Base-by-base conservation (phyloP, 53 echinoderm and acorn worm genomes). In the Crossaster papposus region DNA sequence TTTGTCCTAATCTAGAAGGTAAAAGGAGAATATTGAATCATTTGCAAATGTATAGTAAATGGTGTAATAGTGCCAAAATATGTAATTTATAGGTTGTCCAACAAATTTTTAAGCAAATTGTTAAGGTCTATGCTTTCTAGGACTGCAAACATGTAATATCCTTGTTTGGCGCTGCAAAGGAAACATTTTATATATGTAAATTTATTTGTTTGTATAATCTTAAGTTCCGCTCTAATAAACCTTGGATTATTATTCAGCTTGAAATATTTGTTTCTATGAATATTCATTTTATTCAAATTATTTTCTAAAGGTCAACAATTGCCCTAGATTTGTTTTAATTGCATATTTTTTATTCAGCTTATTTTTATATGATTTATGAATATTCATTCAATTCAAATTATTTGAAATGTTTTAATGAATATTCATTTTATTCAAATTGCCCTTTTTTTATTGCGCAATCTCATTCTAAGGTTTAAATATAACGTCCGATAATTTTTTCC, bases 361-460 rank as follows among this genome's bases (percentile, higher is more conserved):
- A n/a, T n/a, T n/a, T n/a, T n/a, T n/a, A n/a, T n/a, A n/a, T n/a
- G n/a, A n/a, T n/a, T n/a, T n/a, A n/a, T 44, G 24, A 8, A 68
- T 68, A 5, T 68, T 68, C 4, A 10, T 26, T 23, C 28, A 28
- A 28, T 28, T 68, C 11, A 3, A 24, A 68, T 8, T 24, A 2
- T 68, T 3, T 11, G n/a, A n/a, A n/a, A n/a, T n/a, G 4, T 26
- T 23, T 68, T 28, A 68, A 68, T 68, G 68, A 68, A 28, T 68
- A 68, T 68, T 68, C 68, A 68, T 68, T 68, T 64, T 68, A 68
- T 68, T 68, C 68, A 28, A 68, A 68, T 68, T 68, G n/a, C n/a
- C n/a, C n/a, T n/a, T 53, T 52, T 79, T 32, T 54, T 53, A 54
- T 53, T 78, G 79, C 79, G n/a, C 5, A 52, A 79, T 53, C 11